Conservation (phyloP, 2,888 invertebrate genomes). For the Oscheius sp. region DNA sequence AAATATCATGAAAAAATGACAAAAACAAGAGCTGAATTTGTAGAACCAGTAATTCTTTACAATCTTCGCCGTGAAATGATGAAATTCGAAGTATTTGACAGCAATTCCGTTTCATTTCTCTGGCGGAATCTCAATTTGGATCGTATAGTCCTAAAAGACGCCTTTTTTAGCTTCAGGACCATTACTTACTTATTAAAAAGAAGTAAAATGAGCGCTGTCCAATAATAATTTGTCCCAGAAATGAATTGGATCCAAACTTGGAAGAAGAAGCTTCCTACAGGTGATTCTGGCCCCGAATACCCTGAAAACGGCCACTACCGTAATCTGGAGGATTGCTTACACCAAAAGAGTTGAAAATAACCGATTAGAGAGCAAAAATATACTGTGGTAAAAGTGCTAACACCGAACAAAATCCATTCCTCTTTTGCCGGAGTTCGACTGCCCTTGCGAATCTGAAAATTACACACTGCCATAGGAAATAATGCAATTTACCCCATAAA, state of each 20-base stretch:
- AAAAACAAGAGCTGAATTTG: too few relatives aligned
- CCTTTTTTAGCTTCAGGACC: too few relatives aligned
- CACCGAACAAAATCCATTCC: slow-evolving; percentile 21
- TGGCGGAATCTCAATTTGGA: background rate
- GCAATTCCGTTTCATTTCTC: too few relatives aligned
- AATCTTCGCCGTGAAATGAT: too few relatives aligned
- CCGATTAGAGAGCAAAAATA: slow-evolving; percentile 6
- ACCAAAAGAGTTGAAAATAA: slow-evolving; percentile 14
- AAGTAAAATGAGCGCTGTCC: slow-evolving; percentile 12
- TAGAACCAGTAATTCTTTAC: too few relatives aligned
- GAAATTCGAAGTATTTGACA: too few relatives aligned
- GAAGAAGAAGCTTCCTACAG: too few relatives aligned
- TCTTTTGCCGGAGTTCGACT: background rate
- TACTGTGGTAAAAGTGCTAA: slow-evolving; percentile 10
- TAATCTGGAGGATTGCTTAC: background rate
- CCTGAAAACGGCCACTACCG: too few relatives aligned
- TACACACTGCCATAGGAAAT: background rate
- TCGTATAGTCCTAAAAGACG: background rate
- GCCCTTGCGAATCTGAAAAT: background rate
- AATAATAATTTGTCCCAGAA: slow-evolving; percentile 9
- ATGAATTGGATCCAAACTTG: too few relatives aligned
- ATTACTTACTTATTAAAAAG: slow-evolving; percentile 5
- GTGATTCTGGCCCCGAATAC: too few relatives aligned
- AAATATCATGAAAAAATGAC: too few relatives aligned
- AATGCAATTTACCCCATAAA: slow-evolving; percentile 13